Base-by-base conservation (phyloP, 1,140 invertebrate species). In the Papilio xuthus region DNA sequence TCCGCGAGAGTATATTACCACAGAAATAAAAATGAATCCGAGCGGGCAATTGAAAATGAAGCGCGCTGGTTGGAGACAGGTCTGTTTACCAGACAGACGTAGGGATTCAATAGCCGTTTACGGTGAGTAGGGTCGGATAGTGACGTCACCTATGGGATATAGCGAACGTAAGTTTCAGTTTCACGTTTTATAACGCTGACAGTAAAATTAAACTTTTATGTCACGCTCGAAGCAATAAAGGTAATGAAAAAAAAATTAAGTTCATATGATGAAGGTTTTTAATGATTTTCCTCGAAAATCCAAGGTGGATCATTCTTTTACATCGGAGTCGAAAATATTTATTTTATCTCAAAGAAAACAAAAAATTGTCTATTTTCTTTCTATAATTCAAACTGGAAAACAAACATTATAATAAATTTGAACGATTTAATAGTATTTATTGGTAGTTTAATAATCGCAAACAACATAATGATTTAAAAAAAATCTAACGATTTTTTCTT, bases 51-150 rank as follows among this genome's bases (percentile, higher is more conserved):
- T 60, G 56, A 26, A 60, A 26, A 60, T 20, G 56, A 60, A 60
- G 56, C 56, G 20, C n/a, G 1, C 20, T 60, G 44, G 44, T 47
- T 47, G 23, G 20, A 23, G 56, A 60, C 56, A 60, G 56, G 20
- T 60, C 56, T 60, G 56, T 60, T 26, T 60, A 53, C 50, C 50
- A 20, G 23, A 13, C 56, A 60, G 56, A 60, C 23, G 56, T 60
- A 26, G n/a, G 56, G 56, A 60, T 26, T 60, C 56, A 60, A 60
- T 60, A 60, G 56, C 56, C 23, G 9, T 60, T 60, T 60, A 60
- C 56, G n/a, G 20, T 60, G 56, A 60, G 56, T 60, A 60, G 20
- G 56, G 56, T 60, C 56, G 20, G 10, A 15, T 23, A 23, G 53
- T 60, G 20, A 60, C 56, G 56, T 60, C 56, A 60, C 20, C 56